These are phyloP conservation scores for Papilio helenus DNA, from an alignment of 1,140 invertebrate genomes.

Conservation along the genomic window DNA sequence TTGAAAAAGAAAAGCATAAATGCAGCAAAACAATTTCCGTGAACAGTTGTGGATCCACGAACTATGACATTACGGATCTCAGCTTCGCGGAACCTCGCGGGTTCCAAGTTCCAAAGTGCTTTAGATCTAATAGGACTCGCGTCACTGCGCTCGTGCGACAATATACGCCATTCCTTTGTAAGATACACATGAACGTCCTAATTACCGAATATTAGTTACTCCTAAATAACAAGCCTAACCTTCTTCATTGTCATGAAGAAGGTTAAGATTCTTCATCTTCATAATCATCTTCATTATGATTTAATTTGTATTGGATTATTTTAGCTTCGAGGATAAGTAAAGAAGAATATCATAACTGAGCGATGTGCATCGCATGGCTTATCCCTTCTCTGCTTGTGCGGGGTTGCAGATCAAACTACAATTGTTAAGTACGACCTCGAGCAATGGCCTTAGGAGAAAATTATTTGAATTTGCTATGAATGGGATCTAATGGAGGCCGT, in stretches of 20 bases:
- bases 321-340: background rate
- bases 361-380: too few species aligned
- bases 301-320: background rate
- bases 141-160: background rate
- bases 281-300: too few species aligned
- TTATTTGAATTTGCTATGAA: background rate
- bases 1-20: background rate
- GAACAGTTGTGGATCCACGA: background rate
- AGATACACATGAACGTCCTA: background rate
- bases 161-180: background rate
- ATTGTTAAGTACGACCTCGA: background rate
- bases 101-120: background rate
- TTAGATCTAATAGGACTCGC: background rate
- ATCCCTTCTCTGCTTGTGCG: too few species aligned
- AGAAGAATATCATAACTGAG: background rate
- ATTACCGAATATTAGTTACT: background rate
- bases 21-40: background rate
- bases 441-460: background rate
- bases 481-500: background rate
- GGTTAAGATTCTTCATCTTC: too few species aligned
- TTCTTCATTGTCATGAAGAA: too few species aligned
- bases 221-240: too few species aligned
- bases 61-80: background rate
- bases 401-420: too few species aligned
- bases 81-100: background rate